Conservation (phyloP, 2,113 vertebrate species). For the Entosphenus tridentatus region DNA sequence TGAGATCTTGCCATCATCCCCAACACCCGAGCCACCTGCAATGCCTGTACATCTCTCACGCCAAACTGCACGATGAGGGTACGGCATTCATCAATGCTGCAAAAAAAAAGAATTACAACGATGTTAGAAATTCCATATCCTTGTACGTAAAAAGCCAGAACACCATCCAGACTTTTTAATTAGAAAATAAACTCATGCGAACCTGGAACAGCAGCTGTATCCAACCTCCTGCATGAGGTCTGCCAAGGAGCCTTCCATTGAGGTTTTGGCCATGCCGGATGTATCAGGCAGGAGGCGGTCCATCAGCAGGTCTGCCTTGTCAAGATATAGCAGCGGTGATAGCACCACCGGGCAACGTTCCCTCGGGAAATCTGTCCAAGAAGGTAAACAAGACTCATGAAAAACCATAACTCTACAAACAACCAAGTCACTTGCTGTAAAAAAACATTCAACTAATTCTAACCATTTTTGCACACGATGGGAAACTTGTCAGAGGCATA, state of each 20-base stretch:
- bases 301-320: conserved; percentile 99
- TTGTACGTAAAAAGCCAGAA: no score
- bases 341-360: conserved; percentile 99
- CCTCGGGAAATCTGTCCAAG: conserved; percentile 73
- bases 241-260: conserved; percentile 97
- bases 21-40: conserved; percentile 84
- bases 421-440: no score
- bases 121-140: background rate
- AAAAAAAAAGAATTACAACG: conserved; percentile 10
- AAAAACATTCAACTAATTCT: no score
- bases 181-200: no score
- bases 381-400: background rate
- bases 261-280: conserved; percentile 95
- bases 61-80: conserved; percentile 92
- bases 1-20: conserved; percentile 99
- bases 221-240: conserved; percentile 99
- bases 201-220: conserved; percentile 96
- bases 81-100: conserved; percentile 82
- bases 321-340: conserved; percentile 99
- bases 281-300: conserved; percentile 99
- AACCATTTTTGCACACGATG: no score
- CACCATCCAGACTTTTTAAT: no score
- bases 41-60: conserved; percentile 78
- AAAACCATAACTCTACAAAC: background rate
- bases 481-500: no score